phyloP scores from a whole-genome alignment of 2,113 vertebrate genomes.

The Gasterosteus nipponicus region DNA sequence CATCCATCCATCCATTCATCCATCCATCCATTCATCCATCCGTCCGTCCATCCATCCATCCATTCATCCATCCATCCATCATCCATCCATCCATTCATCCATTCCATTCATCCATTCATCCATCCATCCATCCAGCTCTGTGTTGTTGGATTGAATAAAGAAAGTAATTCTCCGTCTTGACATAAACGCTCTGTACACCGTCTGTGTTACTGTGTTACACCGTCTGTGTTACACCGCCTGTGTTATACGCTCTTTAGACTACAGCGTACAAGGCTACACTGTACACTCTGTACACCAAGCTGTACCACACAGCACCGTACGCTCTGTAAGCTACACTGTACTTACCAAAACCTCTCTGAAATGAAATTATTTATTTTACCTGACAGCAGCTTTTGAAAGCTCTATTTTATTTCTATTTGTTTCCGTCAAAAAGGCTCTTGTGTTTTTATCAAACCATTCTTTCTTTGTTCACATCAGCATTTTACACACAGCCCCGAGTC shows the following conservation, averaged over 20 bases:
- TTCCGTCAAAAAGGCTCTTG: neutral
- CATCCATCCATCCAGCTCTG: neutral
- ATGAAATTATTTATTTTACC: neutral
- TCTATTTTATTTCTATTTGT: neutral
- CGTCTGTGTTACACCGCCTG: too few species aligned
- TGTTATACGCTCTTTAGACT: too few species aligned
- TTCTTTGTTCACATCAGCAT: constrained; percentile 37
- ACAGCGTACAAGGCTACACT: too few species aligned
- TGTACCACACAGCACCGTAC: too few species aligned
- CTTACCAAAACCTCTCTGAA: too few species aligned
- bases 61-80: neutral
- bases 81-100: neutral
- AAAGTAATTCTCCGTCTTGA: too few species aligned
- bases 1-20: neutral
- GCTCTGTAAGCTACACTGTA: too few species aligned
- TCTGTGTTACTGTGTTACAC: too few species aligned
- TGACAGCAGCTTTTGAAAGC: constrained; percentile 45
- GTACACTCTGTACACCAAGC: too few species aligned
- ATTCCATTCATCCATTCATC: neutral
- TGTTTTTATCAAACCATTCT: constrained; percentile 44
- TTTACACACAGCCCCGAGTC: constrained; percentile 46
- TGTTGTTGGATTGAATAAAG: too few species aligned
- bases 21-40: neutral
- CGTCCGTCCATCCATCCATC: neutral
- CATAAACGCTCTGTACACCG: too few species aligned